Base-by-base conservation (phyloP, 2,797 vertebrate genomes). In the Oreortyx pictus region DNA sequence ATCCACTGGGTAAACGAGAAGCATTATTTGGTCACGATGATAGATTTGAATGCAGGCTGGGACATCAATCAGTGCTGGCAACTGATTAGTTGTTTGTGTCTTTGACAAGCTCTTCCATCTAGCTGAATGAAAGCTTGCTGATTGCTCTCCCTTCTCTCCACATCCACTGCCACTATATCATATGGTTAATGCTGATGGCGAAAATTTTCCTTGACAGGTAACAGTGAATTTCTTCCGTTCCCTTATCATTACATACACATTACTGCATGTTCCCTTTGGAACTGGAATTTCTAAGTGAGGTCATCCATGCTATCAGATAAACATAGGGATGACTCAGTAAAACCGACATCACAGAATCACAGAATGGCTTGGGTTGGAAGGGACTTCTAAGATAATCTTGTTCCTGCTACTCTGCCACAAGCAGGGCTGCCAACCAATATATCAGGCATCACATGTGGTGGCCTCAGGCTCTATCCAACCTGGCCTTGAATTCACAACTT, bases 51-150 rank as follows among this genome's bases (percentile, higher is more conserved):
- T 98, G 98, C 86, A 35, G 97, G 96, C 97, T 97, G 95, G 97
- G 96, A 94, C 98, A 99, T 99, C 98, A 98, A 97, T 99, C 98
- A 99, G 97, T 89, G 96, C 98, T 97, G 31, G 60, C 59, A 78
- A 89, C 97, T 98, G 98, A 99, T 99, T 99, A 98, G 98, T 98
- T 98, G 98, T 98, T 98, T 98, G 98, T 98, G 98, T 98, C 98
- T 98, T 97, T 97, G 98, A 98, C 97, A 97, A 97, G 93, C 97
- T 98, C 97, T 98, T 99, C 98, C 98, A 98, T 99, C 98, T 99
- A 97, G 61, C 95, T 97, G 97, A 98, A 96, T 98, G 98, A 98
- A 98, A 98, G 97, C 97, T 97, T 98, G 97, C 98, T 98, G 98
- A 99, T 98, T 98, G 98, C 98, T 98, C 97, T 96, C 96, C 97